phyloP scores from a whole-genome alignment of 2,888 invertebrate species.

The Sisyra nigra region DNA sequence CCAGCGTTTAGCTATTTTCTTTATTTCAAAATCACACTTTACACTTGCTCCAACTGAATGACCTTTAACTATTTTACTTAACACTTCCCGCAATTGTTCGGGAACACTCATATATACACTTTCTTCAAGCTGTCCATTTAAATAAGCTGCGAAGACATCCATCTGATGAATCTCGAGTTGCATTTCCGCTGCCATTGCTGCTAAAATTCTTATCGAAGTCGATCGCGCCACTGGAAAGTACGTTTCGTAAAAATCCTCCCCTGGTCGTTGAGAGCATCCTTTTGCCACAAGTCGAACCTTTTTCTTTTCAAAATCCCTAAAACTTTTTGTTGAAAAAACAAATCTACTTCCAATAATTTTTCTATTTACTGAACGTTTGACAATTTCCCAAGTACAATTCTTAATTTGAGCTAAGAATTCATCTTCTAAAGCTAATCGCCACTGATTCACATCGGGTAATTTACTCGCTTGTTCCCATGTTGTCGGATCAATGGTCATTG shows the following conservation, averaged over 20 bases:
- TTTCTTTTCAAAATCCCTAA: conserved; percentile 13
- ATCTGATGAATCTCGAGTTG: conserved; percentile 12
- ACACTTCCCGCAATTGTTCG: background rate
- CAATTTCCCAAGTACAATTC: conserved; percentile 9
- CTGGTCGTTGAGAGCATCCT: conserved; percentile 16
- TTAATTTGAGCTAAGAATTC: no score
- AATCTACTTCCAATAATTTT: conserved; percentile 13
- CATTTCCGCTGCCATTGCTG: conserved; percentile 13
- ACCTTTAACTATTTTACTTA: background rate
- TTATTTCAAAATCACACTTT: no score
- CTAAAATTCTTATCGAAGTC: conserved; percentile 14
- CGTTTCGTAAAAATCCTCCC: no score
- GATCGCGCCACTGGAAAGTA: conserved; percentile 16
- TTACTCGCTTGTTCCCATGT: no score
- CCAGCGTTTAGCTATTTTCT: background rate
- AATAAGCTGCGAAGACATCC: conserved; percentile 13
- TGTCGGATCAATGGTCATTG: no score
- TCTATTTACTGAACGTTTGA: conserved; percentile 6
- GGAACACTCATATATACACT: conserved; percentile 12
- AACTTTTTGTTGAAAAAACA: conserved; percentile 14
- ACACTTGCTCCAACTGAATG: background rate
- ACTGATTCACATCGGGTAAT: no score
- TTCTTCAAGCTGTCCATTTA: conserved; percentile 13
- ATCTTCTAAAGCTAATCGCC: no score
- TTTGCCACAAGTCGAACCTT: conserved; percentile 18